Conservation (phyloP, 2,113 vertebrate genomes). For the Chaetops frenatus region DNA sequence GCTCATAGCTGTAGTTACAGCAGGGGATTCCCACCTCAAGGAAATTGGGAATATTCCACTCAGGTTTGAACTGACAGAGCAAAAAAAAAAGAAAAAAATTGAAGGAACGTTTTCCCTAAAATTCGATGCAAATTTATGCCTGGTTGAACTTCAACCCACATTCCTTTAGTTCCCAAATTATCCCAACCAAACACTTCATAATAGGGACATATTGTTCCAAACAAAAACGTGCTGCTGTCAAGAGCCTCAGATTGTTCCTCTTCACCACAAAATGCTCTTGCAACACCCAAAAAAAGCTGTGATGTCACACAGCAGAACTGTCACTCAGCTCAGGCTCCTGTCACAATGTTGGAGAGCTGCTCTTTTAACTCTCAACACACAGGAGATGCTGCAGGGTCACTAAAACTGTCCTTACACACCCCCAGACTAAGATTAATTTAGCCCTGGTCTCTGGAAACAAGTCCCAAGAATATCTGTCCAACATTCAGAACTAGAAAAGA, state of each 20-base stretch:
- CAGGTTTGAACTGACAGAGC: not conserved
- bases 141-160: slow-evolving; percentile 49
- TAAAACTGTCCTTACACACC: not conserved
- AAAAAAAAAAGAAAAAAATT: not conserved
- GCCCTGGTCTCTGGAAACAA: not conserved
- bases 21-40: not conserved
- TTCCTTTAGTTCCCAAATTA: slow-evolving; percentile 24
- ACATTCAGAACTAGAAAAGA: not conserved
- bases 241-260: not conserved
- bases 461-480: not conserved
- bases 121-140: slow-evolving; percentile 44
- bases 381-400: not conserved
- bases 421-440: not conserved
- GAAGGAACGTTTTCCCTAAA: not conserved
- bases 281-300: not conserved
- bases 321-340: not conserved
- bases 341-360: not conserved
- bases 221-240: not conserved
- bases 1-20: not conserved
- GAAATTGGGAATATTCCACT: not conserved
- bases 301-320: not conserved
- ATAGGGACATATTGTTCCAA: slow-evolving; percentile 5
- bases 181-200: not conserved
- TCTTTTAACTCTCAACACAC: not conserved
- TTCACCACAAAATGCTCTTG: not conserved